Evolutionary conservation across 2,113 vertebrate genomes (phyloP), one percentile per base, ranked within the genome.

Genomic region (Cheilinus undulatus): DNA sequence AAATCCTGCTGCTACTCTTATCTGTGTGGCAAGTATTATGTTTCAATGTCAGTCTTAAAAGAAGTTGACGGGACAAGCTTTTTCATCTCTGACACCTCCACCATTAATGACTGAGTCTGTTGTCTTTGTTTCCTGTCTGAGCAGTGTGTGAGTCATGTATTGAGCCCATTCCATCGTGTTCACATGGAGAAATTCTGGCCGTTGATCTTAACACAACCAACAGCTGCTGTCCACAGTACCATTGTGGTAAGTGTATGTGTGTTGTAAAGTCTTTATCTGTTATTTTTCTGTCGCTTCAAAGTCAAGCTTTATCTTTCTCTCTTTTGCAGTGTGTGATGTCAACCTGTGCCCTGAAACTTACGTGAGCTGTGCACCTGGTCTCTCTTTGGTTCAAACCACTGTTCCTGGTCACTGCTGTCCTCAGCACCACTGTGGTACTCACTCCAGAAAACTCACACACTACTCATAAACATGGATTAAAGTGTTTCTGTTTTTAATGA

Each of bases 1-100:
- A 95, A 94, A 43, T 84, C 94, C 42, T 99, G 98, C 89, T 99
- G 98, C 90, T 99, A 96, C 84, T 95, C 94, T 60, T 96, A 95
- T 82, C 83, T 97, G 22, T 99, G 98, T 88, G 95, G 97, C 98
- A 88, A 91, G 94, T 84, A 65, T 65, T 64, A 30, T 0, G 17
- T 34, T 30, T 14, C 46, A 30, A 24, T 15, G 17, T 13, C 54
- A 52, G 45, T 34, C 20, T 57, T 24, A 70, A 56, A 57, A 0
- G 1, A 23, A 49, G 40, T 32, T 26, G 64, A 17, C 52, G 19
- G 28, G 20, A 14, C 50, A 9, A 61, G 59, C n/a, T 46, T 49
- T 6, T 22, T 23, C 34, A 48, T 62, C 2, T 34, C 43, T 69
- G 45, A 28, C 53, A n/a, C 34, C 23, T 74, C 26, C 23, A 30